These are phyloP conservation scores for Macaria notata DNA, from an alignment of 2,888 invertebrate genomes.

Conservation along the genomic window DNA sequence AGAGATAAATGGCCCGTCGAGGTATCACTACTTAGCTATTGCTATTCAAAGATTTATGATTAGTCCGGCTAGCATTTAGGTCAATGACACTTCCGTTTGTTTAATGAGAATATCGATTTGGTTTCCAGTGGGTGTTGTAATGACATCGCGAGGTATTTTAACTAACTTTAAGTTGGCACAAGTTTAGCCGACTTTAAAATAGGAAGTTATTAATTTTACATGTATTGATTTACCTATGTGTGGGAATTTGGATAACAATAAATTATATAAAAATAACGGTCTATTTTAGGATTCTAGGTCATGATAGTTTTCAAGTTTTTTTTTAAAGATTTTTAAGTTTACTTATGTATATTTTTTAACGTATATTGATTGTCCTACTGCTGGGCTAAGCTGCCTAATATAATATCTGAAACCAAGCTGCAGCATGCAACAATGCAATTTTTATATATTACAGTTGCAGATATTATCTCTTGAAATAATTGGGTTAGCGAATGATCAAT, in stretches of 20 bases:
- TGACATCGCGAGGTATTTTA: conserved; percentile 7
- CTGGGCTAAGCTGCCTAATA: neutral
- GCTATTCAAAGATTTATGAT: conserved; percentile 11
- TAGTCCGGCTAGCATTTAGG: neutral
- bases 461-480: conserved; percentile 5
- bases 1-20: conserved; percentile 11
- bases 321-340: too few species aligned
- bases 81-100: conserved; percentile 20
- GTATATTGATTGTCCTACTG: too few species aligned
- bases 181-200: too few species aligned
- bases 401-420: neutral
- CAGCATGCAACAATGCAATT: too few species aligned
- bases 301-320: too few species aligned
- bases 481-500: conserved; percentile 12
- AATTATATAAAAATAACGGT: too few species aligned
- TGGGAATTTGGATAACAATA: too few species aligned
- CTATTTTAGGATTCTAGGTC: too few species aligned
- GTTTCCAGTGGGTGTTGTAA: conserved; percentile 1
- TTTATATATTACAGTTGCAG: neutral
- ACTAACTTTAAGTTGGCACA: too few species aligned
- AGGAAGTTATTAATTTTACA: too few species aligned
- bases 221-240: too few species aligned
- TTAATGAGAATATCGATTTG: conserved; percentile 2
- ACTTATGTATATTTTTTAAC: too few species aligned
- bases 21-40: neutral